Conservation (phyloP, 2,888 invertebrate species). For the Ametastegia equiseti region DNA sequence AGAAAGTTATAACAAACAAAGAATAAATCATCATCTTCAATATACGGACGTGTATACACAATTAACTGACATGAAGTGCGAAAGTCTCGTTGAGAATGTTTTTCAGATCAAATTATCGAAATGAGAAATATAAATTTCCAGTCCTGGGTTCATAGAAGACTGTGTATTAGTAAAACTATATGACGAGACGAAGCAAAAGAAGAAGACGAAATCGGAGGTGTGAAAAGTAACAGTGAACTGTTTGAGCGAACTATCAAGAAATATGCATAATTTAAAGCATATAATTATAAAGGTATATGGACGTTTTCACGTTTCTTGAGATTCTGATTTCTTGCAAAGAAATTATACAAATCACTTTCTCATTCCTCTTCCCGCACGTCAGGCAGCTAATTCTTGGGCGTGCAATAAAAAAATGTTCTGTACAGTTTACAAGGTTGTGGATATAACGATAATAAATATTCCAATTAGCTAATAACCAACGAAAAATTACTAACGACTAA, state of each 20-base stretch:
- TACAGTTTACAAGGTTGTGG: not conserved
- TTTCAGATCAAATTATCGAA: not conserved
- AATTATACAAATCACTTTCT: constrained; percentile 3
- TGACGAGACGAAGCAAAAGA: too few species aligned
- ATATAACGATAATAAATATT: not conserved
- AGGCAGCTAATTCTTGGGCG: not conserved
- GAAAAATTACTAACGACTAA: not conserved
- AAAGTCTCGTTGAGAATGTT: not conserved
- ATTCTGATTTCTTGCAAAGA: not conserved
- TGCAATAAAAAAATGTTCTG: not conserved
- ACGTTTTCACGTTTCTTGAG: not conserved
- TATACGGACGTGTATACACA: not conserved
- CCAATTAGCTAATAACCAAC: not conserved
- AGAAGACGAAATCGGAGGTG: not conserved
- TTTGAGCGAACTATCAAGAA: not conserved
- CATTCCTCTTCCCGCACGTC: not conserved
- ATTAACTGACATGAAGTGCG: not conserved
- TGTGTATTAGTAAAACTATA: too few species aligned
- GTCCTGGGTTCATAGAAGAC: too few species aligned
- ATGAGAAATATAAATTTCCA: too few species aligned
- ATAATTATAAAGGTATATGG: not conserved
- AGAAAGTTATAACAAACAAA: constrained; percentile 23
- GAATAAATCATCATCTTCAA: not conserved
- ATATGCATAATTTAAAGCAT: not conserved
- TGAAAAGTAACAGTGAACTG: not conserved